These are phyloP conservation scores for Temnothorax nylanderi DNA, from an alignment of 1,140 invertebrate genomes.

Conservation along the genomic window DNA sequence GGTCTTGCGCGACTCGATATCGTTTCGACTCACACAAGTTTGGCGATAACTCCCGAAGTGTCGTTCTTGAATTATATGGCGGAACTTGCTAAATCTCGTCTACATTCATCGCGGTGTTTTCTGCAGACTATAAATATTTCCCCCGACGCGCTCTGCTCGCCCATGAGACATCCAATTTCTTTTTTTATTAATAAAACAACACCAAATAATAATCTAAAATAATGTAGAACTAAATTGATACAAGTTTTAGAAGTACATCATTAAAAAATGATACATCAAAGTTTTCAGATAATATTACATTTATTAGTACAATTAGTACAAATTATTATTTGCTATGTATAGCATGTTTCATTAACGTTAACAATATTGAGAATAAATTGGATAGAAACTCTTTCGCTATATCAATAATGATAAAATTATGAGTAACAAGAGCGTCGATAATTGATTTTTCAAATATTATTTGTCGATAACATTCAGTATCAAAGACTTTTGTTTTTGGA, in stretches of 20 bases:
- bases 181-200: neutral
- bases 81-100: constrained; percentile 18
- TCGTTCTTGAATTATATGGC: constrained; percentile 40
- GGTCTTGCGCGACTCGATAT: constrained; percentile 38
- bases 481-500: constrained; percentile 11
- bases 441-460: constrained; percentile 1
- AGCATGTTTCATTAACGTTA: neutral
- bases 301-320: neutral
- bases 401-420: neutral
- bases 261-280: neutral
- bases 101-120: constrained; percentile 50
- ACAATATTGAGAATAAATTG: constrained; percentile 11
- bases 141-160: neutral
- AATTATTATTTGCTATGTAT: neutral
- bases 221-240: neutral
- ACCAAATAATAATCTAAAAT: neutral
- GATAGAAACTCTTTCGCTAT: neutral
- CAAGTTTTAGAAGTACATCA: neutral
- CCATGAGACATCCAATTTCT: neutral
- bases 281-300: constrained; percentile 4
- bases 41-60: constrained; percentile 29
- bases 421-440: neutral
- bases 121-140: constrained; percentile 28
- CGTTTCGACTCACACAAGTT: constrained; percentile 25
- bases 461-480: neutral